A percentile compares a stretch with the other conserved stretches of the same genome.
Evolutionary conservation across 1,140 invertebrate species (phyloP).

Genomic region (Lordiphosa collinella): DNA sequence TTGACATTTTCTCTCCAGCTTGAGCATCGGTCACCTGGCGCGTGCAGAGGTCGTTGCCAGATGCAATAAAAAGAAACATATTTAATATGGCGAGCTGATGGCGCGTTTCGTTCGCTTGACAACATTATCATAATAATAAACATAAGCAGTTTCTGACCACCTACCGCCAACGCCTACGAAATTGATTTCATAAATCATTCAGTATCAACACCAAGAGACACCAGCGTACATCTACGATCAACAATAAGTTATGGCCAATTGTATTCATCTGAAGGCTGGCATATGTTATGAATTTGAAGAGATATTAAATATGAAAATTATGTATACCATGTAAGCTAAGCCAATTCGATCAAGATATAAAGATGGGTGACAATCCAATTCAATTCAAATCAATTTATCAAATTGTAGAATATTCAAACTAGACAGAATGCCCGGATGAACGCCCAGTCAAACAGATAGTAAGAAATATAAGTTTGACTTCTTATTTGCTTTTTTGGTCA

Average conservation of each 20-base stretch:
- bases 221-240: slow-evolving; percentile 10
- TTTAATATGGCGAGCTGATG: too few relatives aligned
- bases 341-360: background rate
- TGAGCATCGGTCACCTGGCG: slow-evolving; percentile 13
- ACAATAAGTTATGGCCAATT: slow-evolving; percentile 39
- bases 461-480: too few relatives aligned
- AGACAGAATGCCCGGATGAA: too few relatives aligned
- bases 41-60: background rate
- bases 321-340: background rate
- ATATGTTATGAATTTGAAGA: slow-evolving; percentile 1
- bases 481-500: too few relatives aligned
- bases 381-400: too few relatives aligned
- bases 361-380: too few relatives aligned
- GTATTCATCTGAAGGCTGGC: slow-evolving; percentile 35
- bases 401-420: too few relatives aligned
- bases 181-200: slow-evolving; percentile 3
- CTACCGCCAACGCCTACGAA: slow-evolving; percentile 1
- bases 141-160: slow-evolving; percentile 11
- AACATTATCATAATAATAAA: slow-evolving; percentile 21
- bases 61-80: too few relatives aligned
- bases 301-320: background rate
- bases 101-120: too few relatives aligned
- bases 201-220: background rate
- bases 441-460: too few relatives aligned
- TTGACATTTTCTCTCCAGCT: slow-evolving; percentile 45